phyloP scores from a whole-genome alignment of 2,797 vertebrate genomes.

The Esox masquinongy region DNA sequence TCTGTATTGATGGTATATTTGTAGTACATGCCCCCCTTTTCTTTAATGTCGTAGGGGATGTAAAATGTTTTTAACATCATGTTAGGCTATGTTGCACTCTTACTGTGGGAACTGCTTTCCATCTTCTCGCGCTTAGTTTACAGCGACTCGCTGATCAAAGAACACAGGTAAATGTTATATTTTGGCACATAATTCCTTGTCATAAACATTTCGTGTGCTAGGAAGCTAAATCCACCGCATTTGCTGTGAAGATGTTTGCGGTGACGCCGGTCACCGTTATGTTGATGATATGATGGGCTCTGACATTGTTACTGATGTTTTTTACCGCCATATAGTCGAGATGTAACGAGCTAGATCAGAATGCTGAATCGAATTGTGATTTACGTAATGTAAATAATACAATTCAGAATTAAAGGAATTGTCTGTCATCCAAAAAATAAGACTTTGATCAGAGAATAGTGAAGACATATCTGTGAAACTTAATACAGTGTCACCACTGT shows the following conservation, averaged over 20 bases:
- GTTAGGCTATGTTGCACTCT: neutral
- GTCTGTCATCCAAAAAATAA: no score
- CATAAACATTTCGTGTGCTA: neutral
- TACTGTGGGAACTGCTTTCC: neutral
- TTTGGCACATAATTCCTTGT: neutral
- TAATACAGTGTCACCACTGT: neutral
- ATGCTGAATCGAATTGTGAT: no score
- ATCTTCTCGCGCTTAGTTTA: slow-evolving; percentile 26
- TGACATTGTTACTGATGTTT: neutral
- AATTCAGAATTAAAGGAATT: no score
- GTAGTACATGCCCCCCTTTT: neutral
- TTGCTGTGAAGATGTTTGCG: no score
- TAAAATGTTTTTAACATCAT: slow-evolving; percentile 7
- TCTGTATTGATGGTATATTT: neutral
- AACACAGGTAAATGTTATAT: slow-evolving; percentile 53
- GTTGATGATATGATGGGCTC: neutral
- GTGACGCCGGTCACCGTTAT: neutral
- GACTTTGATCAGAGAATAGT: neutral
- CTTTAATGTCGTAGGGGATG: neutral
- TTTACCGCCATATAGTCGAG: no score
- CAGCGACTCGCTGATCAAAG: slow-evolving; percentile 42
- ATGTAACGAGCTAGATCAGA: no score
- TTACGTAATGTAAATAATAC: no score
- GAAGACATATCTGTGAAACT: neutral
- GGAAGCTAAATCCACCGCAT: neutral